A percentile compares a stretch with the other conserved stretches of the same genome.
Evolutionary conservation across 2,113 vertebrate species (phyloP).

Genomic region (Mormyrus lacerda): DNA sequence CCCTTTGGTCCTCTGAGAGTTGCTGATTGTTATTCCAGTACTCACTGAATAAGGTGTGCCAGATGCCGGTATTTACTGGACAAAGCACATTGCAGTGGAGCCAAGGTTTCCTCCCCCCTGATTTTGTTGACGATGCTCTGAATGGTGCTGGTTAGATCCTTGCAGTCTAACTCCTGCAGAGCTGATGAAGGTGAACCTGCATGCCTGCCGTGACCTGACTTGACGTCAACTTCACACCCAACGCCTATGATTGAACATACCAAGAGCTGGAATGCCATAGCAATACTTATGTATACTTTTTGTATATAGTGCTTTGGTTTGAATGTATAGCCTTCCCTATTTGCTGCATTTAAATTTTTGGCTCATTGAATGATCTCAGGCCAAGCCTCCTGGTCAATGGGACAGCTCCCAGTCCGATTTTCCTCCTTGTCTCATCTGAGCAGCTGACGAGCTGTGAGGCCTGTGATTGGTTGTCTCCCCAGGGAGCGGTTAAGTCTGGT

Average conservation of each 20-base stretch:
- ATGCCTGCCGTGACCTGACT: neutral
- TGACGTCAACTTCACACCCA: neutral
- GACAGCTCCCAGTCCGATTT: neutral
- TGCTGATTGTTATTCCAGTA: neutral
- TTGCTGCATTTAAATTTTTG: neutral
- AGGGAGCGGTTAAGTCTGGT: neutral
- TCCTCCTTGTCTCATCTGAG: neutral
- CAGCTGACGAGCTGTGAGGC: neutral
- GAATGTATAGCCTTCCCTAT: neutral
- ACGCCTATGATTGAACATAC: neutral
- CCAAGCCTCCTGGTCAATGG: neutral
- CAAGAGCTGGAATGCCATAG: neutral
- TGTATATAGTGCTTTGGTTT: neutral
- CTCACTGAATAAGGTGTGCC: neutral
- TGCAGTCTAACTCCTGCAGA: neutral
- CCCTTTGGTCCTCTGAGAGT: neutral
- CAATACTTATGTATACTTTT: neutral
- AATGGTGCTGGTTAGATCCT: neutral
- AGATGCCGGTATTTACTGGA: neutral
- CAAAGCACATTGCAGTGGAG: neutral
- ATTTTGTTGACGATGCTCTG: neutral
- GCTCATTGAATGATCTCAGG: neutral
- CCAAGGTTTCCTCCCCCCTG: neutral
- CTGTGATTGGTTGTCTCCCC: neutral
- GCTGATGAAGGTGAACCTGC: neutral